Evolutionary conservation across 2,888 invertebrate genomes (phyloP).

Genomic region (Aspidiotus destructor): DNA sequence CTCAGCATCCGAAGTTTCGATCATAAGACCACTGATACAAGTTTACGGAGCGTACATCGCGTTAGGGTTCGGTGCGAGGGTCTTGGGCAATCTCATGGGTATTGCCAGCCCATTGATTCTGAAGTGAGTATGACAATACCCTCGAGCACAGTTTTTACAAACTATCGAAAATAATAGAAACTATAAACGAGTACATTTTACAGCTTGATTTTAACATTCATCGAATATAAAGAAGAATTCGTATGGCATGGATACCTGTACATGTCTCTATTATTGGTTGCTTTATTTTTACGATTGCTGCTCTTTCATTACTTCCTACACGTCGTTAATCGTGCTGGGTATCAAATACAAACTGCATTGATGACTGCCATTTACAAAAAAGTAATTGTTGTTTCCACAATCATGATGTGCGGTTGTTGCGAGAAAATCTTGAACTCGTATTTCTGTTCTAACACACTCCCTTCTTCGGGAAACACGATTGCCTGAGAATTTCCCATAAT

Average conservation of each 20-base stretch:
- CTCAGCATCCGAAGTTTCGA: too few species aligned
- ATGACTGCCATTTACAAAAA: constrained; percentile 50
- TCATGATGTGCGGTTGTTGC: too few species aligned
- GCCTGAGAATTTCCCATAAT: too few species aligned
- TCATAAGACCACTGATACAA: too few species aligned
- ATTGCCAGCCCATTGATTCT: constrained; percentile 86
- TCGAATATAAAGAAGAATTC: constrained; percentile 38
- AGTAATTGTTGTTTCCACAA: constrained; percentile 23
- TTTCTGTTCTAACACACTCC: too few species aligned
- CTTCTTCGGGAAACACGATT: too few species aligned
- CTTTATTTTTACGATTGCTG: constrained; percentile 47
- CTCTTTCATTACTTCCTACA: constrained; percentile 50
- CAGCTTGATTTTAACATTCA: too few species aligned
- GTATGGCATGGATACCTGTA: constrained; percentile 52
- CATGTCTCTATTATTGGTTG: constrained; percentile 47
- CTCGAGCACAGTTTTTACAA: too few species aligned
- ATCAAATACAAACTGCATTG: constrained; percentile 48
- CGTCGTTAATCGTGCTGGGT: constrained; percentile 47
- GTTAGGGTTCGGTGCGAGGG: constrained; percentile 49
- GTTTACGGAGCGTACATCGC: too few species aligned
- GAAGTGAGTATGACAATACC: constrained; percentile 52
- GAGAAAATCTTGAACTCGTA: too few species aligned
- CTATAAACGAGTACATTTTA: too few species aligned
- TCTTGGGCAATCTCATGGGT: constrained; percentile 70
- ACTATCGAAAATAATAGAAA: too few species aligned